A percentile compares a stretch with the other conserved stretches of the same genome.
phyloP scores from a whole-genome alignment of 2,797 vertebrate species.

The Syngnathus rostellatus region DNA sequence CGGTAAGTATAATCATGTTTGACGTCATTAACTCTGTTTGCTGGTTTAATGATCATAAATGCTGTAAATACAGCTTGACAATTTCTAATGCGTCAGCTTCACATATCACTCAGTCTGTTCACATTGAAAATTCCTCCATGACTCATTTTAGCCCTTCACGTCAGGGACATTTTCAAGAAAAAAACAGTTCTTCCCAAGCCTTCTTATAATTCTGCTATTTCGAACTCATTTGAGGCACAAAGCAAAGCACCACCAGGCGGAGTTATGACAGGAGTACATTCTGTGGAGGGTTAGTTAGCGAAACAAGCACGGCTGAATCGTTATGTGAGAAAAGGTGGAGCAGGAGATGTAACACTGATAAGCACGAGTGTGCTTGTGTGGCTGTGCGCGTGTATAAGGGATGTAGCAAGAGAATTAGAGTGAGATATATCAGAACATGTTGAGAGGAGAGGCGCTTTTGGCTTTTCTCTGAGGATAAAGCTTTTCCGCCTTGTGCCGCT shows the following conservation, averaged over 20 bases:
- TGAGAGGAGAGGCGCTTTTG: slow-evolving; percentile 55
- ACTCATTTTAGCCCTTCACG: neutral
- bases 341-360: neutral
- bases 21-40: neutral
- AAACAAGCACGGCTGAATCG: slow-evolving; percentile 1
- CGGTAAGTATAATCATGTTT: neutral
- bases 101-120: neutral
- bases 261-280: slow-evolving; percentile 22
- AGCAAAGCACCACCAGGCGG: slow-evolving; percentile 11
- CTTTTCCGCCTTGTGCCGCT: slow-evolving; percentile 53
- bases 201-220: slow-evolving; percentile 7
- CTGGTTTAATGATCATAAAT: neutral
- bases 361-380: slow-evolving; percentile 11
- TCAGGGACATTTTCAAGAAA: neutral
- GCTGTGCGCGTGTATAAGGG: slow-evolving; percentile 19
- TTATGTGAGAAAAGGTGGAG: neutral
- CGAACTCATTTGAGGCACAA: slow-evolving; percentile 16
- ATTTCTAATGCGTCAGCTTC: neutral
- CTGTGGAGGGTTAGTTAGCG: slow-evolving; percentile 8
- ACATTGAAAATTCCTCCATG: neutral
- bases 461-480: slow-evolving; percentile 61
- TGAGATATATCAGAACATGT: slow-evolving; percentile 52
- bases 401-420: slow-evolving; percentile 25
- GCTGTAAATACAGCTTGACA: neutral
- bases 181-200: neutral